Evolutionary conservation across 2,113 vertebrate species (phyloP).

Genomic region (Heloderma charlesbogerti): DNA sequence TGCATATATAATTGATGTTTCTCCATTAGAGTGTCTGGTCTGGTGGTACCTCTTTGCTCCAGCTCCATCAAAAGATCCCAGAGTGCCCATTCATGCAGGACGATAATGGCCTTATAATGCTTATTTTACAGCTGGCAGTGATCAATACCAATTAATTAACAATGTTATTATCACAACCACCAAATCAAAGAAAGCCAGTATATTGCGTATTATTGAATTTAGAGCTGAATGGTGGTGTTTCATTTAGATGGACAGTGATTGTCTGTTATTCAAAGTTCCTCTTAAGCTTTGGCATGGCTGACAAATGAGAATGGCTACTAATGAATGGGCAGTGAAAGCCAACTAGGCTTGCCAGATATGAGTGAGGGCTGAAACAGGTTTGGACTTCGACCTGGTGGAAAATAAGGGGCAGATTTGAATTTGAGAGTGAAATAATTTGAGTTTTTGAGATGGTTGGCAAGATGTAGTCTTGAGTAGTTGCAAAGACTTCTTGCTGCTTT

Average conservation of each 20-base stretch:
- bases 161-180: constrained; percentile 17
- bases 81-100: constrained; percentile 8
- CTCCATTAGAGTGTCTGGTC: constrained; percentile 14
- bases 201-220: background rate
- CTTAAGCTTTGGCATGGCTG: background rate
- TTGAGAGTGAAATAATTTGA: background rate
- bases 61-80: constrained; percentile 7
- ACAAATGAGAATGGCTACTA: constrained; percentile 11
- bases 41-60: background rate
- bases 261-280: background rate
- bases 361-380: background rate
- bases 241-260: background rate
- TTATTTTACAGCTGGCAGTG: background rate
- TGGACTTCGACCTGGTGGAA: background rate
- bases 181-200: background rate
- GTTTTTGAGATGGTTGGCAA: background rate
- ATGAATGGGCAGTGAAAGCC: background rate
- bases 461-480: background rate
- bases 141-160: constrained; percentile 12
- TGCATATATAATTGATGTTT: constrained; percentile 23
- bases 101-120: constrained; percentile 17
- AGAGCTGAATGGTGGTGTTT: background rate
- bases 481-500: background rate
- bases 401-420: background rate
- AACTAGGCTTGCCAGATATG: background rate